phyloP scores from a whole-genome alignment of 2,113 vertebrate species.

The Corapipo altera region DNA sequence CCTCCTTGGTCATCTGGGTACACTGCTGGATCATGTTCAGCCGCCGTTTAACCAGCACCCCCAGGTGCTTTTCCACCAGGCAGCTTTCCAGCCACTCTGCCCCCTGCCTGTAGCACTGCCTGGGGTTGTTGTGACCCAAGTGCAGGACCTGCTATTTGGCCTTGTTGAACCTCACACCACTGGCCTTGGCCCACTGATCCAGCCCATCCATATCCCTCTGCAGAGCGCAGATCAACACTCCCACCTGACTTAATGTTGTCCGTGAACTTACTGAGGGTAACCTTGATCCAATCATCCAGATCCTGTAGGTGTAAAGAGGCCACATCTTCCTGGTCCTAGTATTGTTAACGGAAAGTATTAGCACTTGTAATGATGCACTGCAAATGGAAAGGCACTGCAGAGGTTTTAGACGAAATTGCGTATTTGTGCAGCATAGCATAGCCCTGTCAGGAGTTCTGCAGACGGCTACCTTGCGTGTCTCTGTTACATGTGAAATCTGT shows the following conservation, averaged over 20 bases:
- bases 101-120: neutral
- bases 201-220: neutral
- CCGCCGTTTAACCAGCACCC: neutral
- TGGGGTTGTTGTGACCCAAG: neutral
- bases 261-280: neutral
- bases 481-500: neutral
- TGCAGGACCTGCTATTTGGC: neutral
- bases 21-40: neutral
- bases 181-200: neutral
- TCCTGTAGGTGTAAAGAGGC: neutral
- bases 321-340: neutral
- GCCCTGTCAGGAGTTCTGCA: neutral
- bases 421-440: neutral
- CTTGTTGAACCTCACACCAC: neutral
- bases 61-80: neutral
- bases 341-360: neutral
- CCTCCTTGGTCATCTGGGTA: neutral
- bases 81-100: neutral
- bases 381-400: neutral
- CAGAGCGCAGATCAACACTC: neutral
- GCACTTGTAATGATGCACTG: neutral
- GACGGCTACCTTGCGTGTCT: rapidly evolving
- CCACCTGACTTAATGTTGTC: neutral
- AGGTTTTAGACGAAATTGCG: neutral
- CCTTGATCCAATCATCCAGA: neutral